Evolutionary conservation across 2,888 invertebrate species (phyloP).

Genomic region (Amphiduros pacificus): DNA sequence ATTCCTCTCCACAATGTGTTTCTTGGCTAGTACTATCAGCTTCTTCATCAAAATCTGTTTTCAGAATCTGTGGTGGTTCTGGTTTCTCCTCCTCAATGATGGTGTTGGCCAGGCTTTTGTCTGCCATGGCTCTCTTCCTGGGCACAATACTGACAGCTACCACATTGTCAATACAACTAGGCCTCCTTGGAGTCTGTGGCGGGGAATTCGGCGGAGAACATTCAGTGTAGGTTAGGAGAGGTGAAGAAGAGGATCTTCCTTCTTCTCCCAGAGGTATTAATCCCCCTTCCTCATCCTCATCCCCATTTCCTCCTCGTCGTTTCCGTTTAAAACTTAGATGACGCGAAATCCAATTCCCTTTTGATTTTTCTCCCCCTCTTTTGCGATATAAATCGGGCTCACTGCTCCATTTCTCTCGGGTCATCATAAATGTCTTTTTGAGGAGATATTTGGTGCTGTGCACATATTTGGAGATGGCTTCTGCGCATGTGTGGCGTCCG

Average conservation of each 20-base stretch:
- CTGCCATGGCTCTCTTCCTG: too few relatives aligned
- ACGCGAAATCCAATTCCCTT: slow-evolving; percentile 30
- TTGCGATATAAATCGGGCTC: slow-evolving; percentile 61
- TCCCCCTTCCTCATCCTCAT: not conserved
- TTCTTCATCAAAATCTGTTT: too few relatives aligned
- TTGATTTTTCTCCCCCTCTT: not conserved
- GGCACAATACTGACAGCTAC: slow-evolving; percentile 25
- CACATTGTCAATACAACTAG: slow-evolving; percentile 33
- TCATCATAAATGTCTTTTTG: slow-evolving; percentile 37
- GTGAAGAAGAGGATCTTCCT: slow-evolving; percentile 16
- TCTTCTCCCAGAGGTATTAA: not conserved
- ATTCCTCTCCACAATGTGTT: too few relatives aligned
- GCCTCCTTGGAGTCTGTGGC: slow-evolving; percentile 32
- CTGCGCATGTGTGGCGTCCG: slow-evolving; percentile 72
- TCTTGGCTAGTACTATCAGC: too few relatives aligned
- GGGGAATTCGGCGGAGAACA: slow-evolving; percentile 27
- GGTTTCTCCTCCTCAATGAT: too few relatives aligned
- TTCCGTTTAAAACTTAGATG: slow-evolving; percentile 32
- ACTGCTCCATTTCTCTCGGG: slow-evolving; percentile 64
- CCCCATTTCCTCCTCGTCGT: not conserved
- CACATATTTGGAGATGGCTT: slow-evolving; percentile 70
- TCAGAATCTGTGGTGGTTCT: too few relatives aligned
- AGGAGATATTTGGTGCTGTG: slow-evolving; percentile 49
- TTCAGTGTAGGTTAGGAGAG: slow-evolving; percentile 13
- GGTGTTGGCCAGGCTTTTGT: too few relatives aligned